These are phyloP conservation scores for Scaptodrosophila latifasciaeformis DNA, from an alignment of 2,888 invertebrate genomes.

Conservation along the genomic window DNA sequence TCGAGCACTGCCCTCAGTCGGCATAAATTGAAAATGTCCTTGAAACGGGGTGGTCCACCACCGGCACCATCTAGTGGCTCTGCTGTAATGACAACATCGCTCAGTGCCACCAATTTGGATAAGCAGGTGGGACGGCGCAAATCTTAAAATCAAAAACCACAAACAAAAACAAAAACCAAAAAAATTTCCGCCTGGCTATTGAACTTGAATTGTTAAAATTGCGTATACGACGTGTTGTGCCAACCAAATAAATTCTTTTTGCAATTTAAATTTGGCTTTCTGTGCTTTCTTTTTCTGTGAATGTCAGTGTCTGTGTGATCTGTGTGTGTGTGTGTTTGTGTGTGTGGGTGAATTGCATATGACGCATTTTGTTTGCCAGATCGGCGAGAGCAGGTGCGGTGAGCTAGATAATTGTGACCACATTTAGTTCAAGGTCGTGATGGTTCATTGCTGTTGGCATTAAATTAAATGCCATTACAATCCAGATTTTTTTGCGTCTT, in stretches of 20 bases:
- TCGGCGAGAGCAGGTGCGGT: too few species aligned
- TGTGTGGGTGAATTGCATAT: not conserved
- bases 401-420: too few species aligned
- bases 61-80: conserved; percentile 64
- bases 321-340: not conserved
- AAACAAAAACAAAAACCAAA: conserved; percentile 1
- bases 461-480: too few species aligned
- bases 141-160: conserved; percentile 11
- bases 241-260: conserved; percentile 29
- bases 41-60: conserved; percentile 69
- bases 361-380: too few species aligned
- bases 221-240: conserved; percentile 45
- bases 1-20: conserved; percentile 57
- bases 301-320: not conserved
- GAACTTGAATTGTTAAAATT: conserved; percentile 41
- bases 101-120: conserved; percentile 44
- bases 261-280: conserved; percentile 1
- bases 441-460: too few species aligned
- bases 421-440: too few species aligned
- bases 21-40: conserved; percentile 65
- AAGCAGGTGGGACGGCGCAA: conserved; percentile 45
- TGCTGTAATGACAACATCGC: conserved; percentile 52
- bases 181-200: conserved; percentile 26
- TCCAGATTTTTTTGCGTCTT: too few species aligned
- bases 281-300: not conserved